phyloP scores from a whole-genome alignment of 2,797 vertebrate genomes.

The Tachyglossus aculeatus region DNA sequence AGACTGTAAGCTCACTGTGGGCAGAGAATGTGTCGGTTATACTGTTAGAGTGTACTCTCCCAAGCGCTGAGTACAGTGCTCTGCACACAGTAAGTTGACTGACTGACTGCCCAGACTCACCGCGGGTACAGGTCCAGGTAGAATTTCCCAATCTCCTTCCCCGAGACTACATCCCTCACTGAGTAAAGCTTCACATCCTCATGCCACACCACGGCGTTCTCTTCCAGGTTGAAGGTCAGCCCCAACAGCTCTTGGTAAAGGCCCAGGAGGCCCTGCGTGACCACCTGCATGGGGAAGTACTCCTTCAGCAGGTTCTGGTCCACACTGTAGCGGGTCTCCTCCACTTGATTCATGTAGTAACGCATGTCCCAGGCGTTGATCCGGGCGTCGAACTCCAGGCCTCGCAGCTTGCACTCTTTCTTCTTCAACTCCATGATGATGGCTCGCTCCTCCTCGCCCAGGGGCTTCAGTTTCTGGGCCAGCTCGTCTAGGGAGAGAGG shows the following conservation, averaged over 20 bases:
- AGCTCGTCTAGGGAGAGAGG: slow-evolving; percentile 82
- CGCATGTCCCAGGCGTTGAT: slow-evolving; percentile 95
- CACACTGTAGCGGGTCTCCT: slow-evolving; percentile 91
- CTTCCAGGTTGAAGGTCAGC: slow-evolving; percentile 84
- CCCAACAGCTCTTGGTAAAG: slow-evolving; percentile 97
- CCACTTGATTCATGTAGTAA: slow-evolving; percentile 98
- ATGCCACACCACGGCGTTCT: slow-evolving; percentile 86
- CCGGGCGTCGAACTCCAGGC: slow-evolving; percentile 76
- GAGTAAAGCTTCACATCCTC: slow-evolving; percentile 89
- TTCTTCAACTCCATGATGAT: slow-evolving; percentile 88
- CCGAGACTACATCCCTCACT: slow-evolving; percentile 79
- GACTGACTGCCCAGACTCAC: slow-evolving; percentile 72
- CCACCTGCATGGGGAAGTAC: slow-evolving; percentile 96
- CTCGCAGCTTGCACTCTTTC: slow-evolving; percentile 85
- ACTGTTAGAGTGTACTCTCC: too few relatives aligned
- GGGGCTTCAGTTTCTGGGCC: slow-evolving; percentile 84
- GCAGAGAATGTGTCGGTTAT: too few relatives aligned
- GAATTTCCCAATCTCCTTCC: slow-evolving; percentile 86
- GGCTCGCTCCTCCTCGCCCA: slow-evolving; percentile 87
- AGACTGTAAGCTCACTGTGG: too few relatives aligned
- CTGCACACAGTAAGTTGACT: too few relatives aligned
- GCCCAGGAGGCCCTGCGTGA: slow-evolving; percentile 88
- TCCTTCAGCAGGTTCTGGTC: slow-evolving; percentile 96
- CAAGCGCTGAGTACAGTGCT: too few relatives aligned
- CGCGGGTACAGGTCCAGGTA: slow-evolving; percentile 94